Base-by-base conservation (phyloP, 2,888 invertebrate genomes). In the Matsumyia berberina region DNA sequence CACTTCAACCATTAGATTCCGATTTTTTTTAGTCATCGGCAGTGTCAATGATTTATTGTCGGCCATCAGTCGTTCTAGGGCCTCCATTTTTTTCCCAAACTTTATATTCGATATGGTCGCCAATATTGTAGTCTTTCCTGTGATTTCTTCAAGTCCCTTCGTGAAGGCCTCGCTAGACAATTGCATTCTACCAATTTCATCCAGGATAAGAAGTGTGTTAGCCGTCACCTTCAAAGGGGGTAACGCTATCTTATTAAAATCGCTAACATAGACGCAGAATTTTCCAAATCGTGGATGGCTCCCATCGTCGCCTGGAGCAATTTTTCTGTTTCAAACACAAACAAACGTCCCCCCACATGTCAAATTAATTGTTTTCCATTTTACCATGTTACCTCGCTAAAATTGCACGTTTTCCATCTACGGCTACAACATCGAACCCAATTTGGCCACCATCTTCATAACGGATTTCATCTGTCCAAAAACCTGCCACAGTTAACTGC, bases 391-490 rank as follows among this genome's bases (percentile, higher is more conserved):
- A 90, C 89, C 94, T 92, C 6, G 95, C 94, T 62, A 95, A 90
- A 9, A 91, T 89, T 1, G 90, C 92, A 69, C 93, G 92, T 72
- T 91, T 88, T 0, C 93, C 93, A 79, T 90, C 87, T 1, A 92
- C 88, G 0, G 93, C 93, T 1, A 95, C 92, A 39, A 95, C 91
- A 91, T 95, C 94, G 88, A 95, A 95, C 9, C 95, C 95, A 46
- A 93, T 92, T 79, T 95, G 92, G 66, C 89, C 90, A 19, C 90
- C 89, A 3, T 91, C 90, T 17, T 88, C 87, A 70, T 88, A 86
- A 46, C 94, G 90, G 0, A 94, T 89, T 91, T 95, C 95, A 89
- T 95, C 94, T 0, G 95, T 95, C 87, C 93, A 94, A 90, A 95
- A 95, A 1, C 95, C 95, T 67, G 89, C 87, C 4, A 6, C 91